A percentile compares a stretch with the other conserved stretches of the same genome.
Conservation (phyloP, 1,140 invertebrate species). For the Neomicropteryx cornuta region DNA sequence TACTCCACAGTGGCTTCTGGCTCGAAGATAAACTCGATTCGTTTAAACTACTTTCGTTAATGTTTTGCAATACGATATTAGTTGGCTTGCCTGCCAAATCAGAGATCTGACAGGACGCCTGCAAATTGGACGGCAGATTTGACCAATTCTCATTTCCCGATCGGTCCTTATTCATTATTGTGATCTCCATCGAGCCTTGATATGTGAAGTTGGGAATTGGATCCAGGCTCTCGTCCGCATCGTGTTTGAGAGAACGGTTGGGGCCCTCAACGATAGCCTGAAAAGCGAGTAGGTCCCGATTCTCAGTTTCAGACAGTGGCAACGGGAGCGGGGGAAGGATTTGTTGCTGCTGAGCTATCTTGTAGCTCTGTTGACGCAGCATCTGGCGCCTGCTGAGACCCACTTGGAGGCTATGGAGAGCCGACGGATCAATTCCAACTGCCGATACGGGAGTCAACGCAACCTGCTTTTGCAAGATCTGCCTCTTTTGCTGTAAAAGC, state of each 20-base stretch:
- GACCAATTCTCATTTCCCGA: constrained; percentile 44
- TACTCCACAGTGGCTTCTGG: constrained; percentile 29
- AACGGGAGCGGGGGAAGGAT: constrained; percentile 46
- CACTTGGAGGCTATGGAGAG: constrained; percentile 31
- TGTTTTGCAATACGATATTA: constrained; percentile 14
- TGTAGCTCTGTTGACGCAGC: constrained; percentile 67
- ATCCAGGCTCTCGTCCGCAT: constrained; percentile 25
- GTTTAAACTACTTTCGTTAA: constrained; percentile 14
- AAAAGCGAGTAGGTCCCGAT: constrained; percentile 46
- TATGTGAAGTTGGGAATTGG: constrained; percentile 28
- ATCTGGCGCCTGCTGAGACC: constrained; percentile 54
- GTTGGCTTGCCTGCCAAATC: constrained; percentile 32
- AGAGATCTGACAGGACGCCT: constrained; percentile 47
- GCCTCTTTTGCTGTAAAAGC: constrained; percentile 66
- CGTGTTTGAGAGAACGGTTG: constrained; percentile 26
- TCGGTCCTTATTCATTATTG: constrained; percentile 35
- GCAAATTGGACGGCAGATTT: constrained; percentile 42
- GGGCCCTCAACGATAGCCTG: constrained; percentile 43
- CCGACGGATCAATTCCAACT: constrained; percentile 23
- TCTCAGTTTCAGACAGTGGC: constrained; percentile 43
- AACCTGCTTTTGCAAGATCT: constrained; percentile 69
- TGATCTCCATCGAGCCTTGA: constrained; percentile 39
- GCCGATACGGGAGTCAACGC: constrained; percentile 41
- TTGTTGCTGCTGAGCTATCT: constrained; percentile 65
- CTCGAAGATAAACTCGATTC: constrained; percentile 14